These are phyloP conservation scores for Phocoena phocoena DNA, from an alignment of 2,113 vertebrate genomes.

Conservation along the genomic window DNA sequence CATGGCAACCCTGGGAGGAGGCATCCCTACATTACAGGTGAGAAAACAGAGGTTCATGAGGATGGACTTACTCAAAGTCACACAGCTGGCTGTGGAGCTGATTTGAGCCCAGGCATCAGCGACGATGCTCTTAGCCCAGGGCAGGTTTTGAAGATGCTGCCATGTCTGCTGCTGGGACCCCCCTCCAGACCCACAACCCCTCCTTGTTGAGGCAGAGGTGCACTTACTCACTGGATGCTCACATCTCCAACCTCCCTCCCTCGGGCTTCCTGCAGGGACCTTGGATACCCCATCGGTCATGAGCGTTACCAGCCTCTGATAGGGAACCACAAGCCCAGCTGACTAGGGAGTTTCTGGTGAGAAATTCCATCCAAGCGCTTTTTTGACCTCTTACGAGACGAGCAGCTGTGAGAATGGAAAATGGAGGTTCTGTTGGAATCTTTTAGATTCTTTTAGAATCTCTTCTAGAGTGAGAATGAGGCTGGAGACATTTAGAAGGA, in stretches of 20 bases:
- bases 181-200: fast-evolving
- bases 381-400: neutral
- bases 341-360: conserved; percentile 20
- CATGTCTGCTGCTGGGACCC: neutral
- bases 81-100: neutral
- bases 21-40: neutral
- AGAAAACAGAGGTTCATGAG: neutral
- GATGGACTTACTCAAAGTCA: neutral
- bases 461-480: neutral
- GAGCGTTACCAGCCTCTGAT: neutral
- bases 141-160: neutral
- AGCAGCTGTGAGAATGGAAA: neutral
- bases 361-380: neutral
- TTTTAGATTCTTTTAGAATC: neutral
- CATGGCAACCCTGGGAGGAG: neutral
- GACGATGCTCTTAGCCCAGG: neutral
- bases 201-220: too few species aligned
- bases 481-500: neutral
- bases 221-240: neutral
- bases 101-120: neutral
- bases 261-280: neutral
- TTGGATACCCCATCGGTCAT: neutral
- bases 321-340: neutral
- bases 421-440: neutral
- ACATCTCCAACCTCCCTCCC: neutral